These are phyloP conservation scores for Watersipora subatra DNA, from an alignment of 1,140 invertebrate species.

Conservation along the genomic window DNA sequence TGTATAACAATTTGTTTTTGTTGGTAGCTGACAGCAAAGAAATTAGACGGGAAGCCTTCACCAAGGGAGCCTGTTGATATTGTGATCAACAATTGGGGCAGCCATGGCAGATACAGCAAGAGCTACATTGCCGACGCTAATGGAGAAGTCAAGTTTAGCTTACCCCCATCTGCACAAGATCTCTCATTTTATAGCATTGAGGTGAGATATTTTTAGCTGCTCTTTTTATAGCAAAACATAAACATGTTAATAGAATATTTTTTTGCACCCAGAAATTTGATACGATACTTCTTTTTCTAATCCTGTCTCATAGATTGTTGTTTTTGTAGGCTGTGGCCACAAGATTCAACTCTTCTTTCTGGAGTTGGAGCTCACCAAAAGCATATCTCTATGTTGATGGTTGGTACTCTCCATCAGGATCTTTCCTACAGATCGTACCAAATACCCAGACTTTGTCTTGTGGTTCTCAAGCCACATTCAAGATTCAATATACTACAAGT, in stretches of 20 bases:
- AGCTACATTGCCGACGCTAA: conserved; percentile 25
- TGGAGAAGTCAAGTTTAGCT: conserved; percentile 18
- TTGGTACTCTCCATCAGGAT: conserved; percentile 35
- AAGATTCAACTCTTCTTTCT: neutral
- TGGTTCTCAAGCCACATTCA: conserved; percentile 16
- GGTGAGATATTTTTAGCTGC: conserved; percentile 26
- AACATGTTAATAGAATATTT: conserved; percentile 11
- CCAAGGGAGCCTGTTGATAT: conserved; percentile 25
- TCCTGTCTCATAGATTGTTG: neutral
- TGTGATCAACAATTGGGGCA: conserved; percentile 12
- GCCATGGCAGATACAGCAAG: conserved; percentile 12
- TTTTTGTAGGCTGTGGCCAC: neutral
- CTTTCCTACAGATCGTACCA: conserved; percentile 28
- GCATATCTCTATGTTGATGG: conserved; percentile 10
- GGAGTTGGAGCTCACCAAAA: conserved; percentile 3
- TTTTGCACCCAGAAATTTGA: conserved; percentile 9
- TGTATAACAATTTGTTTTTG: too few relatives aligned
- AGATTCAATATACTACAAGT: conserved; percentile 26
- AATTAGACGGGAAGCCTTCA: conserved; percentile 29
- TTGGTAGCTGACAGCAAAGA: conserved; percentile 22
- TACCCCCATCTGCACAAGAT: conserved; percentile 13
- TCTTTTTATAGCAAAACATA: conserved; percentile 27
- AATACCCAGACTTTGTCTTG: conserved; percentile 17
- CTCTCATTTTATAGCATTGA: conserved; percentile 9
- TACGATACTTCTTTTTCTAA: conserved; percentile 4